A percentile compares a stretch with the other conserved stretches of the same genome.
phyloP scores from a whole-genome alignment of 2,797 vertebrate genomes.

The Hirundo rustica region DNA sequence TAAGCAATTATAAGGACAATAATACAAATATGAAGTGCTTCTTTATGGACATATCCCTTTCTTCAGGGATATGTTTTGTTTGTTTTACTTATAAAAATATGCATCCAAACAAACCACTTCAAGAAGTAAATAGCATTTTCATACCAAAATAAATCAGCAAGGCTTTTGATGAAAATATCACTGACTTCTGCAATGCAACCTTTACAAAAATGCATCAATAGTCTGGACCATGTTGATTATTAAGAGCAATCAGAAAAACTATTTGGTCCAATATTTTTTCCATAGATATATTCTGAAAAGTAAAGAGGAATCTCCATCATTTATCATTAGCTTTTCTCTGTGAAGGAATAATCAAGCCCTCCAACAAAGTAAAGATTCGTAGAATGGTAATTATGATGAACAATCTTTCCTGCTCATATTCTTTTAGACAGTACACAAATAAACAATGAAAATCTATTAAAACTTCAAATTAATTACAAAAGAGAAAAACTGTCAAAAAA shows the following conservation, averaged over 20 bases:
- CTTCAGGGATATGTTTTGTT: background rate
- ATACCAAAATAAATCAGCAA: background rate
- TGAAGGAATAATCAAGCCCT: background rate
- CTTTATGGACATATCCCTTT: background rate
- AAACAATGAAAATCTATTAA: background rate
- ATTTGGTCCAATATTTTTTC: background rate
- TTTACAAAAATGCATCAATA: background rate
- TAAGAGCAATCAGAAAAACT: background rate
- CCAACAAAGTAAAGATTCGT: background rate
- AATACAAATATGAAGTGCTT: background rate
- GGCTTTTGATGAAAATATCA: background rate
- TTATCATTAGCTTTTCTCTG: background rate
- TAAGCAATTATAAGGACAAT: background rate
- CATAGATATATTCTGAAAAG: background rate
- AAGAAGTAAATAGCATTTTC: background rate
- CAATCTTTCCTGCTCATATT: background rate
- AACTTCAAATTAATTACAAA: background rate
- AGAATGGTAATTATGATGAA: background rate
- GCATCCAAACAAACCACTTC: background rate
- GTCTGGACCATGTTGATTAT: background rate
- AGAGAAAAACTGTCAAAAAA: background rate
- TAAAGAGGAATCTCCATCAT: background rate
- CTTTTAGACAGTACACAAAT: background rate
- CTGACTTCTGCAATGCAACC: background rate
- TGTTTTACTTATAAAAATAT: background rate